phyloP scores from a whole-genome alignment of 2,888 invertebrate species.

The Cheilosia vulpina region DNA sequence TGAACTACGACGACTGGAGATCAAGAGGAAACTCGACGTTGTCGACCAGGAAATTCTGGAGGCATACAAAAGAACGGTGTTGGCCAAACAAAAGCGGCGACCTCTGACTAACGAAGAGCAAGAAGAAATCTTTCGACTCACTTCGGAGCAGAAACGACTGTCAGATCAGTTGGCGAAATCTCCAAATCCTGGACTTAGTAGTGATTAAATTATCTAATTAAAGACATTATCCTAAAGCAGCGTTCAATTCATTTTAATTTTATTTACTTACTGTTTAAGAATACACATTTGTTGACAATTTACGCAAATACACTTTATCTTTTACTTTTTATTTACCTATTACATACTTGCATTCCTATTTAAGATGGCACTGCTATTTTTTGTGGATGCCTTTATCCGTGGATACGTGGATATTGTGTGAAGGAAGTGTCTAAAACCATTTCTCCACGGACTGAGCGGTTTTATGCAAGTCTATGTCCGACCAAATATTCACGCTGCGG shows the following conservation, averaged over 20 bases:
- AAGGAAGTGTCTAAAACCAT: too few species aligned
- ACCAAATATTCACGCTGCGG: too few species aligned
- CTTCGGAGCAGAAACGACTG: constrained; percentile 87
- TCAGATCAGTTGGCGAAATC: constrained; percentile 80
- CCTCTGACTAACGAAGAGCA: constrained; percentile 91
- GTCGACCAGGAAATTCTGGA: constrained; percentile 91
- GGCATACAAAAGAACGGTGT: constrained; percentile 91
- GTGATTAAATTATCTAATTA: constrained; percentile 15
- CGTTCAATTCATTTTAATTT: constrained; percentile 11
- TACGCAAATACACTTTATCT: too few species aligned
- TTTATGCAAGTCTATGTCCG: too few species aligned
- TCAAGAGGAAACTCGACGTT: constrained; percentile 89
- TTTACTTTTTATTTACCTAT: too few species aligned
- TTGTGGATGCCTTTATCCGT: too few species aligned
- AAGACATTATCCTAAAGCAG: neutral
- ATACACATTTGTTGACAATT: too few species aligned
- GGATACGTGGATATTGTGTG: too few species aligned
- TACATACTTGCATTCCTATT: too few species aligned
- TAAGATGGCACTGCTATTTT: too few species aligned
- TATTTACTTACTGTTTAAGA: constrained; percentile 4
- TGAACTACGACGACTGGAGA: constrained; percentile 90
- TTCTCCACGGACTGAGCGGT: too few species aligned
- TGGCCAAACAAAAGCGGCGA: constrained; percentile 92
- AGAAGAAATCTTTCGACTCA: constrained; percentile 90
- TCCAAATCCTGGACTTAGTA: constrained; percentile 60